Conservation (phyloP, 2,113 vertebrate genomes). For the Tragelaphus imberbis region DNA sequence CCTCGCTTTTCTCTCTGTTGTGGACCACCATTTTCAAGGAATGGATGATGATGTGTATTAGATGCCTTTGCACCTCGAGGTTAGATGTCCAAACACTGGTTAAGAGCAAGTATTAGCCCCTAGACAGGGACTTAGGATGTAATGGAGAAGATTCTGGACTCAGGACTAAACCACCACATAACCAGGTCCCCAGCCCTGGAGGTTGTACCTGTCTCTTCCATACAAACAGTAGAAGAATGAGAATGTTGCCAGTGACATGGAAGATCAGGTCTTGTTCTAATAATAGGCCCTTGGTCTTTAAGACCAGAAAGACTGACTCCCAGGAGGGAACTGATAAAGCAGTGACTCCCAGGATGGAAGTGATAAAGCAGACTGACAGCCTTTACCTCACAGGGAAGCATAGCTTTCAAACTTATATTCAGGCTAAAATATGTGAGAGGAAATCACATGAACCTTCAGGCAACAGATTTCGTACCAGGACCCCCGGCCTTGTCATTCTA, state of each 20-base stretch:
- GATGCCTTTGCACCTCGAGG: background rate
- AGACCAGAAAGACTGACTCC: background rate
- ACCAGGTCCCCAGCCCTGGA: background rate
- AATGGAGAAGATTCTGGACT: background rate
- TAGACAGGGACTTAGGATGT: background rate
- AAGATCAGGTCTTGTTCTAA: background rate
- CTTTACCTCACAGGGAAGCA: background rate
- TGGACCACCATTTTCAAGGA: background rate
- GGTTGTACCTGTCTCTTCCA: background rate
- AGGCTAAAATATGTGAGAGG: background rate
- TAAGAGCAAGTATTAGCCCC: background rate
- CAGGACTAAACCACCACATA: background rate
- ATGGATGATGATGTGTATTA: background rate
- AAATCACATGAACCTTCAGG: background rate
- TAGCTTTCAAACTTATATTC: background rate
- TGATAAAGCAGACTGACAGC: background rate
- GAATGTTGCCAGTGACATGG: background rate
- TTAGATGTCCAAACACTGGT: background rate
- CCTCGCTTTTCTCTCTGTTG: slow-evolving; percentile 6
- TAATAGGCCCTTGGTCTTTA: background rate
- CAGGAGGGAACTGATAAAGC: background rate
- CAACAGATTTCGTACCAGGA: background rate
- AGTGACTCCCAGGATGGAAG: no score
- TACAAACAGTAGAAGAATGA: background rate
- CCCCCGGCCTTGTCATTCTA: background rate